Evolutionary conservation across 2,888 invertebrate genomes (phyloP).

Genomic region (Nephrocerus scutellatus): DNA sequence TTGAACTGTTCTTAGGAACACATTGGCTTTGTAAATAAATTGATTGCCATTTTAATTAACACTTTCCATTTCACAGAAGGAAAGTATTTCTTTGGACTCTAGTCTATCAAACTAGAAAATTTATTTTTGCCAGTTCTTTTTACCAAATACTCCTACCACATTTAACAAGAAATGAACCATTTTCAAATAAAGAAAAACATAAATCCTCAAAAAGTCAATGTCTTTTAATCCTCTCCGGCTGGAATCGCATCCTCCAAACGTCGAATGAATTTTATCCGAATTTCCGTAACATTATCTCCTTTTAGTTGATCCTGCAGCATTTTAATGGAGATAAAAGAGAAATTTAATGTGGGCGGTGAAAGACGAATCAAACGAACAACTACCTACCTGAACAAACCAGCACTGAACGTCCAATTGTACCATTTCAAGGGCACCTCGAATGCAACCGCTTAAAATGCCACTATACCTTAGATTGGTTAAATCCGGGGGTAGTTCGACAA

Average conservation of each 20-base stretch:
- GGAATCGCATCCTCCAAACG: conserved; percentile 96
- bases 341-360: neutral
- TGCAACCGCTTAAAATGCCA: conserved; percentile 82
- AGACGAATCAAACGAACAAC: neutral
- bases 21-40: no score
- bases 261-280: conserved; percentile 89
- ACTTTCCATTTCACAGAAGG: no score
- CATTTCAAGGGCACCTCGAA: conserved; percentile 96
- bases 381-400: conserved; percentile 73
- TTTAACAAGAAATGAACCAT: neutral
- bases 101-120: no score
- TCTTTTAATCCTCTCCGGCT: conserved; percentile 86
- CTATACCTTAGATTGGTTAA: conserved; percentile 81
- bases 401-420: conserved; percentile 93
- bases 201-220: conserved; percentile 13
- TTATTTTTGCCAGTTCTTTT: no score
- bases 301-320: conserved; percentile 77
- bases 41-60: no score
- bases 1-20: no score
- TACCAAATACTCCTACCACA: no score
- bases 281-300: conserved; percentile 88
- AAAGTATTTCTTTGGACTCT: no score
- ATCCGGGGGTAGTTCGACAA: conserved; percentile 90
- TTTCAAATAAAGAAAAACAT: neutral
- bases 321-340: neutral